phyloP scores from a whole-genome alignment of 2,888 invertebrate genomes.

The Acleris emargana region DNA sequence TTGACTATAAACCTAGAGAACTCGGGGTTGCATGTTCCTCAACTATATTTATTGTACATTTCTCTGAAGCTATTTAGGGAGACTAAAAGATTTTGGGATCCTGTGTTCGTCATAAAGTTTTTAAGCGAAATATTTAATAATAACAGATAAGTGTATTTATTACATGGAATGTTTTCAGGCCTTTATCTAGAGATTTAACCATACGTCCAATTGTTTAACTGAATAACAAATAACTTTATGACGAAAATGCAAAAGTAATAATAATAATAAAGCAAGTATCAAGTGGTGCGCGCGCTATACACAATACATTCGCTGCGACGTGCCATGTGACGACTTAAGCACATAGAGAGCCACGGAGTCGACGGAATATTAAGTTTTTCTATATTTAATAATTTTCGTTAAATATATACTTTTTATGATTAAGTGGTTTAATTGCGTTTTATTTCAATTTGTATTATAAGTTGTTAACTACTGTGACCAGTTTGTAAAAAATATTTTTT shows the following conservation, averaged over 20 bases:
- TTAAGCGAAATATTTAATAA: no score
- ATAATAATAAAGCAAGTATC: conserved; percentile 62
- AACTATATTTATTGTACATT: no score
- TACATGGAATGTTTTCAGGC: no score
- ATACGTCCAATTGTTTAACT: background rate
- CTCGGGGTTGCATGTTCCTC: no score
- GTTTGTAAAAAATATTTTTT: no score
- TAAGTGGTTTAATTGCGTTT: no score
- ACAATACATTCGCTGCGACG: conserved; percentile 75
- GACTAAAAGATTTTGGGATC: no score
- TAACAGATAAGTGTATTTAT: no score
- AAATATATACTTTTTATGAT: conserved; percentile 6
- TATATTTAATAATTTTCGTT: conserved; percentile 29
- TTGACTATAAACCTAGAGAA: background rate
- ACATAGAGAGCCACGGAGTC: conserved; percentile 53
- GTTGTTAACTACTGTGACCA: background rate
- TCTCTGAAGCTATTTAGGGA: no score
- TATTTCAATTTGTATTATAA: no score
- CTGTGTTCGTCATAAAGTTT: no score
- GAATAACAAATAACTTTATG: background rate
- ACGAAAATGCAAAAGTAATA: conserved; percentile 46
- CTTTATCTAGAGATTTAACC: no score
- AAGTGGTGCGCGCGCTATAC: conserved; percentile 48
- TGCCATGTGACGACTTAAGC: conserved; percentile 76
- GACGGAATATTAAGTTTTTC: conserved; percentile 38